Evolutionary conservation across 2,888 invertebrate species (phyloP), one percentile per base, ranked within the genome.

Genomic region (Xestobium rufovillosum): DNA sequence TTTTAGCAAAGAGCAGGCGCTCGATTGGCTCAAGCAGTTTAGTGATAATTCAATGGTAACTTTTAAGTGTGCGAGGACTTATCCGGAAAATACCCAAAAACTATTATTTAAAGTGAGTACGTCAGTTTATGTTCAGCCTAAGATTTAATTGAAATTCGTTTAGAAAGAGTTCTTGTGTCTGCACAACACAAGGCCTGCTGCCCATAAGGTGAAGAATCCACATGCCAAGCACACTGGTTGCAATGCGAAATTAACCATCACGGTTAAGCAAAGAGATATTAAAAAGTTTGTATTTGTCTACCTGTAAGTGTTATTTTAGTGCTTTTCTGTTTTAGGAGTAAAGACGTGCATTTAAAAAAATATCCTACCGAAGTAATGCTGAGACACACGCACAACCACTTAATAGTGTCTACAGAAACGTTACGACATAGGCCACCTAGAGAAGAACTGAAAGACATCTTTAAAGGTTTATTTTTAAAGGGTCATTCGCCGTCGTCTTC

Each of bases 281-380:
- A 11, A 8, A 8, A 11, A n/a, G 11, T 27, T 27, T 8, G 6
- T 27, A 8, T 27, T n/a, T 11, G 10, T 4, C 12, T 27, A n/a
- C n/a, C n/a, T n/a, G n/a, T n/a, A n/a, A n/a, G n/a, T n/a, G n/a
- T n/a, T n/a, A n/a, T n/a, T n/a, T n/a, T n/a, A n/a, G n/a, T n/a
- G n/a, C n/a, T n/a, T n/a, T n/a, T n/a, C n/a, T n/a, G n/a, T 27
- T 30, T 13, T 30, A 30, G 30, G 30, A 30, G 30, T 10, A 30
- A 30, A 13, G 30, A 30, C 15, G 12, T 13, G 3, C 3, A 30
- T 30, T 12, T 30, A 3, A 30, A 10, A 15, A 4, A 30, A 12
- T 30, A 30, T 10, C 30, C 30, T 3, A 30, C 30, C 14, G 30
- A 30, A 30, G 15, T 30, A 14, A 4, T 30, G 9, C 14, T 30